Evolutionary conservation across 2,797 vertebrate species (phyloP).

Genomic region (Balearica regulorum): DNA sequence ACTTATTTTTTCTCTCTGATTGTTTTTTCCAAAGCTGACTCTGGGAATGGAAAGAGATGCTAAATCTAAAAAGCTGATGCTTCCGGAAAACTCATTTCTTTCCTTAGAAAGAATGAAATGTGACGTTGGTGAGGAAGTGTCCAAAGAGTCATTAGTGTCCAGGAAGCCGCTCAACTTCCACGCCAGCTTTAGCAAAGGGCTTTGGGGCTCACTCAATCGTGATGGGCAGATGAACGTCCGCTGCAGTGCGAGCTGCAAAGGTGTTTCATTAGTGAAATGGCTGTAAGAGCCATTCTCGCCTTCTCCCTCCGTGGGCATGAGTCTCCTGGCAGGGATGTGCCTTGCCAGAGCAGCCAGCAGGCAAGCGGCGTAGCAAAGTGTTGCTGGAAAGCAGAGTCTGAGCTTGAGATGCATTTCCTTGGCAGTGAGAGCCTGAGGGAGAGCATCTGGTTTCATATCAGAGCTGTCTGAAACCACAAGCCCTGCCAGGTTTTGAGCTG

Average conservation of each 20-base stretch:
- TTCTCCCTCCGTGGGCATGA: not conserved
- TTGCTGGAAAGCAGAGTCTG: not conserved
- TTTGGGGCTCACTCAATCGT: not conserved
- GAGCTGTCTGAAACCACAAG: not conserved
- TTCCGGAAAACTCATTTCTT: slow-evolving; percentile 30
- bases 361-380: fast-evolving
- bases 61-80: slow-evolving; percentile 42
- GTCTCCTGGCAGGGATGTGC: not conserved
- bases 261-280: not conserved
- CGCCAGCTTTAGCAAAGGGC: not conserved
- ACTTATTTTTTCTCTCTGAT: not conserved
- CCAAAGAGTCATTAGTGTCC: slow-evolving; percentile 19
- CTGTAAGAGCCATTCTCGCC: not conserved
- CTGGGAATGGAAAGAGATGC: slow-evolving; percentile 34
- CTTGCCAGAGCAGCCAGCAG: not conserved
- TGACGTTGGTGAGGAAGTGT: slow-evolving; percentile 42
- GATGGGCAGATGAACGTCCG: fast-evolving
- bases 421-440: not conserved
- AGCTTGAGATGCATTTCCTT: not conserved
- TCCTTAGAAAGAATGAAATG: slow-evolving; percentile 29
- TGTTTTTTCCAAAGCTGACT: not conserved
- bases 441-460: not conserved
- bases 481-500: not conserved
- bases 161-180: slow-evolving; percentile 34
- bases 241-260: fast-evolving